A percentile compares a stretch with the other conserved stretches of the same genome.
Evolutionary conservation across 2,797 vertebrate species (phyloP).

Genomic region (Pangasius larnaudii): DNA sequence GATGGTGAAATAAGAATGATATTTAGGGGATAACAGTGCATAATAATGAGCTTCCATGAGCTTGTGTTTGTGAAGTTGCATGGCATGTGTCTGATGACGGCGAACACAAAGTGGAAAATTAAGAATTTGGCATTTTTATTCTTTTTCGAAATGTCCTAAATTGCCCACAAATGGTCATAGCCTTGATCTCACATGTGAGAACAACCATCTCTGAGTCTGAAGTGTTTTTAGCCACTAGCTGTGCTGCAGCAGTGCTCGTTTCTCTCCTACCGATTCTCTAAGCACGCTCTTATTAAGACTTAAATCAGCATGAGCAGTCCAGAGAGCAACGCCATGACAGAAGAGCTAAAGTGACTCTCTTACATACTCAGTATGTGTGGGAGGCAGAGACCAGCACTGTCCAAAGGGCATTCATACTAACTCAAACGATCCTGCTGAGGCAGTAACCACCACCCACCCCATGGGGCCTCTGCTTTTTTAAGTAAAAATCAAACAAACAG

Average conservation of each 20-base stretch:
- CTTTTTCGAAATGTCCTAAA: background rate
- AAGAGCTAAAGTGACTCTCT: slow-evolving; percentile 25
- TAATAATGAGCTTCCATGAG: background rate
- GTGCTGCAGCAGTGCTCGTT: background rate
- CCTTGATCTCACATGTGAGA: background rate
- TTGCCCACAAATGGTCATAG: slow-evolving; percentile 3
- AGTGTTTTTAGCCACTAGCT: slow-evolving; percentile 16
- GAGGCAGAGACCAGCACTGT: slow-evolving; percentile 15
- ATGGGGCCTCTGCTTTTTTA: slow-evolving; percentile 18
- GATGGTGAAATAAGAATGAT: slow-evolving; percentile 23
- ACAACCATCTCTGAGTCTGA: slow-evolving; percentile 1
- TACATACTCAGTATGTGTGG: slow-evolving; percentile 4
- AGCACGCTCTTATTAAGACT: slow-evolving; percentile 22
- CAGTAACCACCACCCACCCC: slow-evolving; percentile 10
- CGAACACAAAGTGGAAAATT: background rate
- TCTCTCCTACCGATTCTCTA: slow-evolving; percentile 9
- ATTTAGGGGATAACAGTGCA: slow-evolving; percentile 17
- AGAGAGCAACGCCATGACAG: background rate
- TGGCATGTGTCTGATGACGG: background rate
- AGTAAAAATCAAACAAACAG: slow-evolving; percentile 35
- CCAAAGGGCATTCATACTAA: slow-evolving; percentile 20
- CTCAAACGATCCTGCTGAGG: slow-evolving; percentile 27
- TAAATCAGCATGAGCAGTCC: slow-evolving; percentile 29
- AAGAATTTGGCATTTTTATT: background rate
- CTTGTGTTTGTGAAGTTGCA: background rate